Percentiles rank a stretch among this genome's conserved stretches.
Conservation (phyloP, 2,113 vertebrate genomes). For the Protomyctophum bolini region DNA sequence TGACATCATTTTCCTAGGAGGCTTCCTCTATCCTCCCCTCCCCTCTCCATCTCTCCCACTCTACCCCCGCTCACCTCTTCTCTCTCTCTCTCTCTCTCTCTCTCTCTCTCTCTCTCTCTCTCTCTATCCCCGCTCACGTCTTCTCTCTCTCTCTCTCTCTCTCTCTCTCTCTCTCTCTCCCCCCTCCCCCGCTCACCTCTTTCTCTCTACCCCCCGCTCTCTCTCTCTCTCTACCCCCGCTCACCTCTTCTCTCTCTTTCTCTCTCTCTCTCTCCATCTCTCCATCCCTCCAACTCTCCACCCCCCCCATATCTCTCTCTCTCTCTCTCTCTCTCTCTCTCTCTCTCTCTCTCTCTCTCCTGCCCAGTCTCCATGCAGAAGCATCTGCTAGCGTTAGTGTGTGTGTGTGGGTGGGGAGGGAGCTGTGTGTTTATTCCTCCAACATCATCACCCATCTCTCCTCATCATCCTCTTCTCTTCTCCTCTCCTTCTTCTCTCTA, state of each 20-base stretch:
- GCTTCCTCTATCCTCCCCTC: conserved; percentile 56
- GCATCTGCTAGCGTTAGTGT: too few relatives aligned
- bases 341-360: too few relatives aligned
- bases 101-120: conserved; percentile 76
- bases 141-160: conserved; percentile 20
- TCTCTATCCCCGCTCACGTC: conserved; percentile 32
- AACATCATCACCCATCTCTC: too few relatives aligned
- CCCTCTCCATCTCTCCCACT: conserved; percentile 51
- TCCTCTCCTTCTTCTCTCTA: too few relatives aligned
- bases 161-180: conserved; percentile 26
- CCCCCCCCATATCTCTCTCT: conserved; percentile 40
- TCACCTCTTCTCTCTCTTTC: conserved; percentile 52
- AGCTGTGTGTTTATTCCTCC: too few relatives aligned
- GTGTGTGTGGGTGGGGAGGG: too few relatives aligned
- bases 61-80: conserved; percentile 32
- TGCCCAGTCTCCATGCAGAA: too few relatives aligned
- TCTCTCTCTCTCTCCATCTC: too few relatives aligned
- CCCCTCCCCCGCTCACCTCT: conserved; percentile 65
- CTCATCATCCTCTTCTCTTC: too few relatives aligned
- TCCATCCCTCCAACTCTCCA: neutral
- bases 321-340: conserved; percentile 36
- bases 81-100: conserved; percentile 79
- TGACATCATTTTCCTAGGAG: conserved; percentile 92
- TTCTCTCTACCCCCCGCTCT: conserved; percentile 9
- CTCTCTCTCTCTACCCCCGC: conserved; percentile 3